Conservation (phyloP, 1,140 invertebrate genomes). For the Anagrus nilaparvatae region DNA sequence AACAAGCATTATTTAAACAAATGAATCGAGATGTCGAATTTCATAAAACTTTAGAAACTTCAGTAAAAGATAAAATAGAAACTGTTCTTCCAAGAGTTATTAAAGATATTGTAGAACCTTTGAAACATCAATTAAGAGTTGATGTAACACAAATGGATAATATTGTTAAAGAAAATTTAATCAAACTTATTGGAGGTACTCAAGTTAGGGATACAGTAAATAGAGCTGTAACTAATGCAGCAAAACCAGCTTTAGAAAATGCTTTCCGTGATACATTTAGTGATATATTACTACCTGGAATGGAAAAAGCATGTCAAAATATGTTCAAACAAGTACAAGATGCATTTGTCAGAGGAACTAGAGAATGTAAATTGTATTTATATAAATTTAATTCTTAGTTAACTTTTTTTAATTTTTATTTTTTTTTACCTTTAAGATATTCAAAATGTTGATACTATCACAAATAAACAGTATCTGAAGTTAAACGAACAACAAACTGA, state of each 20-base stretch:
- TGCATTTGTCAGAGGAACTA: conserved; percentile 72
- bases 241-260: conserved; percentile 55
- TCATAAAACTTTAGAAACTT: conserved; percentile 51
- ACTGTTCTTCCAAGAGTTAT: conserved; percentile 50
- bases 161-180: conserved; percentile 66
- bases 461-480: conserved; percentile 32
- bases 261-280: conserved; percentile 67
- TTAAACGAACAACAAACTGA: conserved; percentile 33
- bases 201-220: conserved; percentile 65
- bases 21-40: conserved; percentile 40
- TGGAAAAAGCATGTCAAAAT: conserved; percentile 73
- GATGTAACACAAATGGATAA: conserved; percentile 68
- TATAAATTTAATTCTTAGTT: conserved; percentile 1
- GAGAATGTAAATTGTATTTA: conserved; percentile 63
- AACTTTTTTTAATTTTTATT: conserved; percentile 1
- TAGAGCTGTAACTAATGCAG: conserved; percentile 51
- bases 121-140: conserved; percentile 60
- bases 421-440: conserved; percentile 32
- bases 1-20: conserved; percentile 41
- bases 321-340: conserved; percentile 85
- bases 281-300: conserved; percentile 64
- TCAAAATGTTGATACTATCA: conserved; percentile 28
- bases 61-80: conserved; percentile 55
- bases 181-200: conserved; percentile 64
- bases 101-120: conserved; percentile 55